A percentile compares a stretch with the other conserved stretches of the same genome.
Conservation (phyloP, 2,113 vertebrate genomes). For the Mola mola region DNA sequence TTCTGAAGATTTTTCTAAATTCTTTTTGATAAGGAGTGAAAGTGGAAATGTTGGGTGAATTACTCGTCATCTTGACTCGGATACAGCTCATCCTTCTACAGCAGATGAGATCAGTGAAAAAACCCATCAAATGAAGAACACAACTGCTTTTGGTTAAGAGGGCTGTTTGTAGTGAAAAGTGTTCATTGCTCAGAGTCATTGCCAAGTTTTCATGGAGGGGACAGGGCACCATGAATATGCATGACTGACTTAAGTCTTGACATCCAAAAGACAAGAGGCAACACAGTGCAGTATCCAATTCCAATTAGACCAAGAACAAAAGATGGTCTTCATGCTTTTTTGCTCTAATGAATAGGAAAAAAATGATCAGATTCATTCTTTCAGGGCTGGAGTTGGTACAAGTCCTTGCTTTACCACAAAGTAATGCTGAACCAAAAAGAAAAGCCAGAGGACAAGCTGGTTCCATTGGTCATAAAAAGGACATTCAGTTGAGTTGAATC, state of each 20-base stretch:
- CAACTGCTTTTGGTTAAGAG: conserved; percentile 69
- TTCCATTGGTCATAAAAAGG: too few species aligned
- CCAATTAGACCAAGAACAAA: conserved; percentile 54
- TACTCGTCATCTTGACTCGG: conserved; percentile 37
- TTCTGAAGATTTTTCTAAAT: conserved; percentile 53
- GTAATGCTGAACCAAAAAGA: conserved; percentile 57
- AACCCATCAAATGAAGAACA: conserved; percentile 47
- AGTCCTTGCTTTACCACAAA: conserved; percentile 51
- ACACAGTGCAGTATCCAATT: conserved; percentile 55
- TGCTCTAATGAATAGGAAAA: conserved; percentile 57
- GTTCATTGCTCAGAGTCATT: conserved; percentile 35
- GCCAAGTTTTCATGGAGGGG: conserved; percentile 58
- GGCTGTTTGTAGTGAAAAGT: conserved; percentile 54
- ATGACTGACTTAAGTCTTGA: conserved; percentile 46
- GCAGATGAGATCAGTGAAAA: conserved; percentile 53
- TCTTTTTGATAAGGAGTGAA: conserved; percentile 29
- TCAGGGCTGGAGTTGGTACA: conserved; percentile 47
- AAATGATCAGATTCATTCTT: conserved; percentile 55
- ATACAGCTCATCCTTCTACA: conserved; percentile 36
- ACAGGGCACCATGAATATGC: conserved; percentile 39
- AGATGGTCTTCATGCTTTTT: conserved; percentile 50
- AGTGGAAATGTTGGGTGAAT: conserved; percentile 43
- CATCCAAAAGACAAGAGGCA: conserved; percentile 44
- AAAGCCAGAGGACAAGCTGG: conserved; percentile 62
- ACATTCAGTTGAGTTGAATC: too few species aligned